phyloP scores from a whole-genome alignment of 2,113 vertebrate species.

The Piliocolobus tephrosceles region DNA sequence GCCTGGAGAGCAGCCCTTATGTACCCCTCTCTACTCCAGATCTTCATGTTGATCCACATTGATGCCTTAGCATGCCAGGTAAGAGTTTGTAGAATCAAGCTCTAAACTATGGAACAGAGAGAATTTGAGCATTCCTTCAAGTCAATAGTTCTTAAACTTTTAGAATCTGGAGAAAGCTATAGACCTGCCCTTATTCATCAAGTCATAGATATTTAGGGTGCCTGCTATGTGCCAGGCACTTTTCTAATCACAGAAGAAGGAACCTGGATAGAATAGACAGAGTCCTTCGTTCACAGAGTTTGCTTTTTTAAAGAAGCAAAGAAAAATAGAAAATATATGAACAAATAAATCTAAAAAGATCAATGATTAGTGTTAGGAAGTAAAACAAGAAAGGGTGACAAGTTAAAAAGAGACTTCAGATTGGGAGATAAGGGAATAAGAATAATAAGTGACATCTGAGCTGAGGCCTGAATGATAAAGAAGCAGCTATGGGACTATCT shows the following conservation, averaged over 20 bases:
- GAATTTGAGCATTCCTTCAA: background rate
- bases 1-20: background rate
- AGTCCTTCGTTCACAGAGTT: background rate
- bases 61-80: background rate
- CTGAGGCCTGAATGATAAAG: background rate
- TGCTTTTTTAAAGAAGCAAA: background rate
- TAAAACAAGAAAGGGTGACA: background rate
- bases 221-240: rapidly evolving
- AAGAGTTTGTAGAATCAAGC: background rate
- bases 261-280: background rate
- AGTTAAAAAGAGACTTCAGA: background rate
- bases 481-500: background rate
- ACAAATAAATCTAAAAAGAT: background rate
- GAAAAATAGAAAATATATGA: background rate
- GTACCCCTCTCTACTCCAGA: background rate
- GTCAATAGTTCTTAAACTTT: background rate
- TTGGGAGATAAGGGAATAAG: background rate
- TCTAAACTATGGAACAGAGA: background rate
- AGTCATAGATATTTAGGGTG: background rate
- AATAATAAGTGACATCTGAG: background rate
- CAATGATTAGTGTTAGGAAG: background rate
- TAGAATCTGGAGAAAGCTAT: background rate
- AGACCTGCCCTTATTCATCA: background rate
- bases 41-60: background rate
- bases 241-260: background rate